A percentile compares a stretch with the other conserved stretches of the same genome.
Evolutionary conservation across 1,140 invertebrate species (phyloP).

Genomic region (Eciton burchellii): DNA sequence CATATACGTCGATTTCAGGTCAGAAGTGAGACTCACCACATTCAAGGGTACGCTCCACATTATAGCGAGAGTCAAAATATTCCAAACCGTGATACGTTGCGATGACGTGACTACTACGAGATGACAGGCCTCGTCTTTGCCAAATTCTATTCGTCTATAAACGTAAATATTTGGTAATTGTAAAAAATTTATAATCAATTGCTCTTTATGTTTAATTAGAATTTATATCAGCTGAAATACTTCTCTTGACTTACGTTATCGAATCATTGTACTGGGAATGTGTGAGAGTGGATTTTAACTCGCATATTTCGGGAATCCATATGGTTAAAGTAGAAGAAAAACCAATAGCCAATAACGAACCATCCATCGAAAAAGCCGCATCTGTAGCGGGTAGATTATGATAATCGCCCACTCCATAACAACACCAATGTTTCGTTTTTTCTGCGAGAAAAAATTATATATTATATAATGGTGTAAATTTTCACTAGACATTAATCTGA

Average conservation of each 20-base stretch:
- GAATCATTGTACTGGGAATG: conserved; percentile 78
- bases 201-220: neutral
- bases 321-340: conserved; percentile 90
- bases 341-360: conserved; percentile 90
- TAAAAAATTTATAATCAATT: neutral
- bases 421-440: conserved; percentile 88
- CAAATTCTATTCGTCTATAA: conserved; percentile 88
- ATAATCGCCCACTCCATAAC: conserved; percentile 89
- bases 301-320: conserved; percentile 87
- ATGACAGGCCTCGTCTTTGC: conserved; percentile 88
- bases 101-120: conserved; percentile 87
- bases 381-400: conserved; percentile 86
- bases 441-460: conserved; percentile 75
- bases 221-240: neutral
- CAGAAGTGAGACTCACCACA: conserved; percentile 85
- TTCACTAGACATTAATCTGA: conserved; percentile 31
- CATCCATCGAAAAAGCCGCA: conserved; percentile 91
- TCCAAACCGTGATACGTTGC: conserved; percentile 89
- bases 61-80: conserved; percentile 89
- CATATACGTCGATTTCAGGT: conserved; percentile 88
- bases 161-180: conserved; percentile 61
- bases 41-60: conserved; percentile 87
- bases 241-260: conserved; percentile 77
- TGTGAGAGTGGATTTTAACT: conserved; percentile 85
- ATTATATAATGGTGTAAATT: conserved; percentile 53